A percentile compares a stretch with the other conserved stretches of the same genome.
These are phyloP conservation scores for Calephelis nemesis DNA, from an alignment of 1,140 invertebrate genomes.

Conservation along the genomic window DNA sequence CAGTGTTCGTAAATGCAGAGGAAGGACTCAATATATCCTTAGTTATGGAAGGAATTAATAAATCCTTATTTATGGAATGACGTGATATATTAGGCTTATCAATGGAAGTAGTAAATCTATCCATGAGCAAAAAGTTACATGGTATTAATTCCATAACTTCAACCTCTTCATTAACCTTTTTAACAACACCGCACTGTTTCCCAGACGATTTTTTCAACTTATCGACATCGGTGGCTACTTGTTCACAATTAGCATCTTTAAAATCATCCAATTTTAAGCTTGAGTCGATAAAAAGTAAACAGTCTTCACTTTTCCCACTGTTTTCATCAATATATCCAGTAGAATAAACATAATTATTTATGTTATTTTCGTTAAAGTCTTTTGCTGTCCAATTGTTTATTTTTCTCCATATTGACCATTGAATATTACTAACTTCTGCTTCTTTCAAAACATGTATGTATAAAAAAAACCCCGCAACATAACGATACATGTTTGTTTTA, in stretches of 20 bases:
- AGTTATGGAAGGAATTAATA: too few species aligned
- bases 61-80: not conserved
- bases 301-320: not conserved
- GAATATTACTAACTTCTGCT: not conserved
- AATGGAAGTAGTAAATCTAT: too few species aligned
- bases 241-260: not conserved
- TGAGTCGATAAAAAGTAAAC: slow-evolving; percentile 6
- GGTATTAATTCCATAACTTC: not conserved
- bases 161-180: not conserved
- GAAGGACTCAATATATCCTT: too few species aligned
- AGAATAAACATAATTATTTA: slow-evolving; percentile 7
- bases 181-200: slow-evolving; percentile 1
- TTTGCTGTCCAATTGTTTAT: not conserved
- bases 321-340: not conserved
- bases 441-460: not conserved
- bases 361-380: not conserved
- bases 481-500: not conserved
- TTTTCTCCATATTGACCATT: slow-evolving; percentile 3
- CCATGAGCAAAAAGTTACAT: not conserved
- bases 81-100: not conserved
- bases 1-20: not conserved
- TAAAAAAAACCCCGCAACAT: not conserved
- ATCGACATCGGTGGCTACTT: not conserved
- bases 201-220: not conserved
- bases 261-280: not conserved